Conservation (phyloP, 2,113 vertebrate species). For the Lethenteron camtschaticum region DNA sequence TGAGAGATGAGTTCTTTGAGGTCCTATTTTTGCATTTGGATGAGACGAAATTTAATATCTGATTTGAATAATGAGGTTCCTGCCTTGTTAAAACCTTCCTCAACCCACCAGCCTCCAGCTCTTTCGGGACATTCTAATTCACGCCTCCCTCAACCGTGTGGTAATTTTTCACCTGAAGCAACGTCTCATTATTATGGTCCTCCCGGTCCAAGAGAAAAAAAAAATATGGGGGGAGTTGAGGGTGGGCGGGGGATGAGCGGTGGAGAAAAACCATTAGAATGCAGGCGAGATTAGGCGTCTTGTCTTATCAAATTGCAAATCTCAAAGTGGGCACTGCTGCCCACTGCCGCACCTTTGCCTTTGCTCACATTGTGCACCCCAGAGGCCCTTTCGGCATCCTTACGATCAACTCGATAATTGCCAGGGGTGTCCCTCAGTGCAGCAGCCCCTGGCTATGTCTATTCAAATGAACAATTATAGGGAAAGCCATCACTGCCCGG, state of each 20-base stretch:
- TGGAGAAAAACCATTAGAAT: neutral
- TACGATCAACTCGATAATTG: too few species aligned
- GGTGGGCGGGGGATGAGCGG: too few species aligned
- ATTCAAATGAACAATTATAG: too few species aligned
- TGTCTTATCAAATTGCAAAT: constrained; percentile 1
- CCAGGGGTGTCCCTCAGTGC: too few species aligned
- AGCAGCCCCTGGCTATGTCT: too few species aligned
- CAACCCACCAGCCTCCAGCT: neutral
- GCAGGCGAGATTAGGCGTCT: constrained; percentile 1
- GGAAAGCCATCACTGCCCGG: too few species aligned
- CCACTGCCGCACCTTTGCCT: too few species aligned
- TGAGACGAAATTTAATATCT: constrained; percentile 6
- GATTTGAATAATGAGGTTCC: constrained; percentile 4
- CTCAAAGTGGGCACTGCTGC: too few species aligned
- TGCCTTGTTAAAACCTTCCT: constrained; percentile 2
- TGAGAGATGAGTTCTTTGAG: constrained; percentile 4
- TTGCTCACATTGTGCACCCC: too few species aligned
- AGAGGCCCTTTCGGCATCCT: too few species aligned
- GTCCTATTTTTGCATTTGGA: constrained; percentile 5
- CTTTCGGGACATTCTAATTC: constrained; percentile 5
- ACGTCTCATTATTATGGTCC: constrained; percentile 3
- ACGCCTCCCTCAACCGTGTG: constrained; percentile 1
- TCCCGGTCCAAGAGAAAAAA: neutral
- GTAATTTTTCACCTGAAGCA: constrained; percentile 6
- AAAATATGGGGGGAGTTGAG: too few species aligned